Evolutionary conservation across 2,888 invertebrate genomes (phyloP).

Genomic region (Apodemia mormo): DNA sequence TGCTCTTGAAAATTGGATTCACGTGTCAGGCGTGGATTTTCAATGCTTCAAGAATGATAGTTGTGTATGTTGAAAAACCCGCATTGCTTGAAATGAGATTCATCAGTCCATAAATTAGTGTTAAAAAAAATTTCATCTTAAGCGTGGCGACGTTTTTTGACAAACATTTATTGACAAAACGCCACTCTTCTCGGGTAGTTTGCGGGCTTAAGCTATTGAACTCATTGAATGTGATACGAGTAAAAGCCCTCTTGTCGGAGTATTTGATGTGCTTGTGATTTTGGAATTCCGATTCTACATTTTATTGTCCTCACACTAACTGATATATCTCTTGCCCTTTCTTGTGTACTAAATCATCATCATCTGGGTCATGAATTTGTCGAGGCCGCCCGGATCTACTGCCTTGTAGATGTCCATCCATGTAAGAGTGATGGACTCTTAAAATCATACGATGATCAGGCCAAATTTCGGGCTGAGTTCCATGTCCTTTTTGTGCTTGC

Average conservation of each 20-base stretch:
- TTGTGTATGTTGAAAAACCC: constrained; percentile 10
- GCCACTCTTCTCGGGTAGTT: constrained; percentile 11
- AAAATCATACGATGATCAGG: constrained; percentile 1
- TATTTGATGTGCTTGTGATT: constrained; percentile 13
- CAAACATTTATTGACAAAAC: constrained; percentile 11
- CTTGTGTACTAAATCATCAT: constrained; percentile 7
- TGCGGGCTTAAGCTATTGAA: constrained; percentile 16
- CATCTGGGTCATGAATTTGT: not conserved
- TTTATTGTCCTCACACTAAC: constrained; percentile 18
- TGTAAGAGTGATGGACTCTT: constrained; percentile 16
- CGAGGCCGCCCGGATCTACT: no score
- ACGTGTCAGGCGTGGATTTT: constrained; percentile 18
- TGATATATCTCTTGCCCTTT: constrained; percentile 16
- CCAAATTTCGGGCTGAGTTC: constrained; percentile 14
- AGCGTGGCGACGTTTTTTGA: not conserved
- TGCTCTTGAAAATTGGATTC: not conserved
- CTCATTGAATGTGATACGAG: not conserved
- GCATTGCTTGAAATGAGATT: constrained; percentile 3
- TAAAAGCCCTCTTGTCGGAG: constrained; percentile 3
- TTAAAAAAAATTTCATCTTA: constrained; percentile 5
- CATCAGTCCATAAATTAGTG: constrained; percentile 11
- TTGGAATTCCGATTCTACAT: constrained; percentile 9
- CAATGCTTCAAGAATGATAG: constrained; percentile 17
- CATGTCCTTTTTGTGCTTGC: constrained; percentile 10
- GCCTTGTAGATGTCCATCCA: not conserved